These are phyloP conservation scores for Gambusia yucatana DNA, from an alignment of 2,797 vertebrate species.

Conservation along the genomic window DNA sequence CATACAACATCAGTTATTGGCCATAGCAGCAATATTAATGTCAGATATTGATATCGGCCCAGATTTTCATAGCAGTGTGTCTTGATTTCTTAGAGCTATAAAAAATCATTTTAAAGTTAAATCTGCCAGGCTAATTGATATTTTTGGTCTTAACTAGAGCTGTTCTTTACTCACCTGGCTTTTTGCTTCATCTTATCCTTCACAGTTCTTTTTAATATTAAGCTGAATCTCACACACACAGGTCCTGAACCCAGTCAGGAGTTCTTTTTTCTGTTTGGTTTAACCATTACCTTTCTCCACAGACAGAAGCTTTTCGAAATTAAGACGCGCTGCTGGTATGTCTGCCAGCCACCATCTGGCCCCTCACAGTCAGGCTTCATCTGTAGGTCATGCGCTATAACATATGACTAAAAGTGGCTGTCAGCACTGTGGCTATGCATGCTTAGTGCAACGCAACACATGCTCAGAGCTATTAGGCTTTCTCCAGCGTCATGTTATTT, in stretches of 20 bases:
- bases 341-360: conserved; percentile 16
- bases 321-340: conserved; percentile 14
- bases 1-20: too few species aligned
- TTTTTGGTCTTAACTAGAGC: background rate
- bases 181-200: background rate
- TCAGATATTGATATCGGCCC: too few species aligned
- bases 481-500: conserved; percentile 65
- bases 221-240: background rate
- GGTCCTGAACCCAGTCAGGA: background rate
- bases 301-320: conserved; percentile 7
- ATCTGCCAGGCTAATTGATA: background rate
- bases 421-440: conserved; percentile 45
- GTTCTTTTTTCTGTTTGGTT: background rate
- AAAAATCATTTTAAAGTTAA: background rate
- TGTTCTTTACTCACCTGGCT: background rate
- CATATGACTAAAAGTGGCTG: conserved; percentile 55
- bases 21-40: too few species aligned
- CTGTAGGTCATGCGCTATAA: conserved; percentile 50
- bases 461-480: conserved; percentile 59
- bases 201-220: background rate
- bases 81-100: background rate
- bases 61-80: too few species aligned
- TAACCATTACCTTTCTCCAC: background rate
- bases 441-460: conserved; percentile 55
- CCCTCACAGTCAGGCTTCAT: conserved; percentile 11